Percentiles rank a stretch among this genome's conserved stretches.
Conservation (phyloP, 2,888 invertebrate species). For the Hydroisotoma schaefferi region DNA sequence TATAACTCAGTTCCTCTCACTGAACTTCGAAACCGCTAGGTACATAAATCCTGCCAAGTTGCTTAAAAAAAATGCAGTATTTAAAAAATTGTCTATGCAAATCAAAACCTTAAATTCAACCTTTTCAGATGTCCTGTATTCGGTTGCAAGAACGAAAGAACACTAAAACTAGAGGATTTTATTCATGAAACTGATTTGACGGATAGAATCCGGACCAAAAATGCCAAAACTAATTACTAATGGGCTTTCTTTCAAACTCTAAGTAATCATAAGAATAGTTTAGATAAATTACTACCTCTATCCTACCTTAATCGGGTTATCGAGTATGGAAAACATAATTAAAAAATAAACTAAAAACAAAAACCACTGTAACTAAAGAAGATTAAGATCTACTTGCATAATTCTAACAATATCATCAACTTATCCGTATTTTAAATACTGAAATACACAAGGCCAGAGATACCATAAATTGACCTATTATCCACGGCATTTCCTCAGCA, state of each 20-base stretch:
- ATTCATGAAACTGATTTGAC: constrained; percentile 26
- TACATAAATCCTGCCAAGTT: not conserved
- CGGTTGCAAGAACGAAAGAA: constrained; percentile 29
- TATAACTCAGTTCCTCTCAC: constrained; percentile 29
- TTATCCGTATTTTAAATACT: too few relatives aligned
- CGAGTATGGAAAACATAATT: too few relatives aligned
- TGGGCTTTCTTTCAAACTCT: not conserved
- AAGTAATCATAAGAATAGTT: too few relatives aligned
- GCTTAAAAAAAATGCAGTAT: not conserved
- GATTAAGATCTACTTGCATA: too few relatives aligned
- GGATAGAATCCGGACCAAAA: constrained; percentile 24
- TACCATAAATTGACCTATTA: too few relatives aligned
- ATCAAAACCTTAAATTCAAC: not conserved
- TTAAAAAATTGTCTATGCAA: not conserved
- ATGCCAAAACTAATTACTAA: not conserved
- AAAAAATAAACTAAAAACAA: too few relatives aligned
- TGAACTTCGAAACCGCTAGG: constrained; percentile 24
- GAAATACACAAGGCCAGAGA: too few relatives aligned
- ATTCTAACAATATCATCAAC: too few relatives aligned
- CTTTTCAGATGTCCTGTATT: constrained; percentile 37
- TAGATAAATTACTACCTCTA: too few relatives aligned
- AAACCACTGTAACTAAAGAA: too few relatives aligned
- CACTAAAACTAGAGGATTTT: constrained; percentile 28
- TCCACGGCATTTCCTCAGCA: too few relatives aligned
- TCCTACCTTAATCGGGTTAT: too few relatives aligned